A percentile compares a stretch with the other conserved stretches of the same genome.
Evolutionary conservation across 2,888 invertebrate genomes (phyloP).

Genomic region (Seira musarum): DNA sequence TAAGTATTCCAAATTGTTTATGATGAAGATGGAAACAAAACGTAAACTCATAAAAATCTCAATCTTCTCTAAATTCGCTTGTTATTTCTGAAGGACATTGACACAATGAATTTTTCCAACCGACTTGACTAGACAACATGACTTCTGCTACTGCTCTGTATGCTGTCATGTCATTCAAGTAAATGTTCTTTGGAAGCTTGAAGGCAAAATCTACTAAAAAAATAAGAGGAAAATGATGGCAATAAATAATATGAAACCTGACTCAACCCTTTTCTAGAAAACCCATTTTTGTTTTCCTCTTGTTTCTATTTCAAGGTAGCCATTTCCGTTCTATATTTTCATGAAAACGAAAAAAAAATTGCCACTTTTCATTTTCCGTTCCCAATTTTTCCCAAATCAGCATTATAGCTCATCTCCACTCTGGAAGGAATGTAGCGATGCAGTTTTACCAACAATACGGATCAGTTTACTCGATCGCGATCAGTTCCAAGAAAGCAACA

Average conservation of each 20-base stretch:
- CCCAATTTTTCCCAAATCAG: too few species aligned
- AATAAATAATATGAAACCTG: not conserved
- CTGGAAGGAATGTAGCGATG: too few species aligned
- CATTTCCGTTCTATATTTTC: not conserved
- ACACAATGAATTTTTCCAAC: not conserved
- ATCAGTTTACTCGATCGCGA: too few species aligned
- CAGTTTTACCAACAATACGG: too few species aligned
- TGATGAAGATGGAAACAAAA: not conserved
- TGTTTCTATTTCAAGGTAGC: not conserved
- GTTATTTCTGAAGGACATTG: constrained; percentile 7
- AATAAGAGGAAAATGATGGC: not conserved
- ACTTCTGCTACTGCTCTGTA: not conserved
- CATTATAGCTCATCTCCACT: too few species aligned
- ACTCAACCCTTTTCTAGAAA: not conserved
- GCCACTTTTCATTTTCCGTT: too few species aligned
- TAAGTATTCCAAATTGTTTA: not conserved
- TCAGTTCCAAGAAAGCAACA: too few species aligned
- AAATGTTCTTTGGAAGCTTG: not conserved
- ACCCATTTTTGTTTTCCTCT: not conserved
- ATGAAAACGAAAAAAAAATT: too few species aligned
- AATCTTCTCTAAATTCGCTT: not conserved
- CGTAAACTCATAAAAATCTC: not conserved
- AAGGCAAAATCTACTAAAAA: not conserved
- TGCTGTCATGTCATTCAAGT: not conserved
- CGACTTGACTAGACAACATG: constrained; percentile 2